Percentiles rank a stretch among this genome's conserved stretches.
phyloP scores from a whole-genome alignment of 1,140 invertebrate genomes.

The Mya arenaria region DNA sequence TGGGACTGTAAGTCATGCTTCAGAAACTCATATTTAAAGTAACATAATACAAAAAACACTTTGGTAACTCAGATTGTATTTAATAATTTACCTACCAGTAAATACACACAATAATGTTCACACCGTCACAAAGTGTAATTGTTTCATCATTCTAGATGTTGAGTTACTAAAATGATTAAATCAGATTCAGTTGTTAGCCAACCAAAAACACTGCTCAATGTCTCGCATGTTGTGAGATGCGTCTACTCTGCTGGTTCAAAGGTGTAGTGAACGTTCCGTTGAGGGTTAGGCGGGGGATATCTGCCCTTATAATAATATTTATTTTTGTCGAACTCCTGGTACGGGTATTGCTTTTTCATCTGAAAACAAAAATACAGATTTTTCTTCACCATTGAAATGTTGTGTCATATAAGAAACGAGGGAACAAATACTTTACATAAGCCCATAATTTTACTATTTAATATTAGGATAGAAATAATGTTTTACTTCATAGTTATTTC shows the following conservation, averaged over 20 bases:
- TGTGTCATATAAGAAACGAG: not conserved
- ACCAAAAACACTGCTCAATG: not conserved
- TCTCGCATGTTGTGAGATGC: not conserved
- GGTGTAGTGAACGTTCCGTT: slow-evolving; percentile 63
- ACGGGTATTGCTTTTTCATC: not conserved
- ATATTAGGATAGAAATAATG: not conserved
- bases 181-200: not conserved
- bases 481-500: too few species aligned
- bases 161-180: not conserved
- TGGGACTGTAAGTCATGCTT: too few species aligned
- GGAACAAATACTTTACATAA: too few species aligned
- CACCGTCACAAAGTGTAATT: too few species aligned
- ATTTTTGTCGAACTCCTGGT: slow-evolving; percentile 12
- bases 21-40: too few species aligned
- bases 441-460: not conserved
- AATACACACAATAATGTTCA: not conserved
- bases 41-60: not conserved
- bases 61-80: not conserved
- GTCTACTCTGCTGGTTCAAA: slow-evolving; percentile 62
- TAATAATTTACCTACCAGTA: not conserved
- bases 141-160: too few species aligned
- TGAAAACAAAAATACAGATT: slow-evolving; percentile 21
- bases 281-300: slow-evolving; percentile 29
- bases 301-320: slow-evolving; percentile 10
- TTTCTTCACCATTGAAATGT: not conserved